Evolutionary conservation across 2,797 vertebrate genomes (phyloP).

Genomic region (Sternarchorhynchus goeldii): DNA sequence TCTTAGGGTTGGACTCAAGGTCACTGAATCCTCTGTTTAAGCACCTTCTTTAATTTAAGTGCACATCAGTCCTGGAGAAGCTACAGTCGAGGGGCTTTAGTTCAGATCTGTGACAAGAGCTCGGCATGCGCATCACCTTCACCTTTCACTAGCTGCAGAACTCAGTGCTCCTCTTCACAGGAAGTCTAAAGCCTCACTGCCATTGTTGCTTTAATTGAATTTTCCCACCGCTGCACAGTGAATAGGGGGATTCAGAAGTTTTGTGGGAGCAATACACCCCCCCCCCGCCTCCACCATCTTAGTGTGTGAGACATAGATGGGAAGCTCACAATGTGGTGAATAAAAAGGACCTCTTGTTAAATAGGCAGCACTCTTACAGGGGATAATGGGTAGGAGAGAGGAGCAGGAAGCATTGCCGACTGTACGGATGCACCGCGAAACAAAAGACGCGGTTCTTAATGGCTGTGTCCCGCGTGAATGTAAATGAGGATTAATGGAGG

Average conservation of each 20-base stretch:
- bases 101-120: background rate
- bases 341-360: slow-evolving; percentile 34
- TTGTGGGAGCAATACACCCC: slow-evolving; percentile 16
- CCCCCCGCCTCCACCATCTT: background rate
- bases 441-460: slow-evolving; percentile 28
- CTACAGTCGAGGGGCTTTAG: slow-evolving; percentile 28
- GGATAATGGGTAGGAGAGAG: slow-evolving; percentile 12
- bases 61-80: background rate
- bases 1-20: slow-evolving; percentile 40
- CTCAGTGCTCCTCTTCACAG: slow-evolving; percentile 9
- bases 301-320: slow-evolving; percentile 13
- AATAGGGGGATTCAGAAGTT: slow-evolving; percentile 46
- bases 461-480: slow-evolving; percentile 29
- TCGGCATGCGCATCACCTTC: slow-evolving; percentile 7
- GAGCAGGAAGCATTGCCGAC: background rate
- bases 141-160: slow-evolving; percentile 14
- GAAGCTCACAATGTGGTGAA: slow-evolving; percentile 36
- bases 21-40: slow-evolving; percentile 35
- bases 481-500: slow-evolving; percentile 46
- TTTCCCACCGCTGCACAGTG: slow-evolving; percentile 33
- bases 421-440: slow-evolving; percentile 18
- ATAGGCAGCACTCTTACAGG: slow-evolving; percentile 29
- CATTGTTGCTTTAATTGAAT: slow-evolving; percentile 55
- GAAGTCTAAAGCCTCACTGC: background rate
- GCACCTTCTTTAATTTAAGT: slow-evolving; percentile 17